phyloP scores from a whole-genome alignment of 1,140 invertebrate genomes.

The Panonychus citri region DNA sequence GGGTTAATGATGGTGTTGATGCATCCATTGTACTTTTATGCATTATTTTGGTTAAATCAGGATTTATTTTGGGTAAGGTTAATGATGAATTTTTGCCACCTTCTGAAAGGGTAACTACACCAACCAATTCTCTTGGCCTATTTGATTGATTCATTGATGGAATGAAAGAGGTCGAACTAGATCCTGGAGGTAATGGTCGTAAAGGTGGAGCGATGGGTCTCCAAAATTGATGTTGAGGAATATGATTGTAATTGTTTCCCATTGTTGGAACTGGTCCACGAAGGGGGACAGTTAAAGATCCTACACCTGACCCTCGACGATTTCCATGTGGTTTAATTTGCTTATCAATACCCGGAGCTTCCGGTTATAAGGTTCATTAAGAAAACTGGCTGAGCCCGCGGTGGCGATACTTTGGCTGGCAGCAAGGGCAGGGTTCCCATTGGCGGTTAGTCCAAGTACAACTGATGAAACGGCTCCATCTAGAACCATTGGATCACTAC shows the following conservation, averaged over 20 bases:
- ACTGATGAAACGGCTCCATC: slow-evolving; percentile 26
- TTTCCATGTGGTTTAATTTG: background rate
- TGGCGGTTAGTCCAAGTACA: slow-evolving; percentile 3
- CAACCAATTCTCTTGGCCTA: slow-evolving; percentile 23
- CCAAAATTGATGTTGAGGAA: slow-evolving; percentile 17
- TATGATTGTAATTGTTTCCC: background rate
- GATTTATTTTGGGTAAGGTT: background rate
- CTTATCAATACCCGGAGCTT: slow-evolving; percentile 44
- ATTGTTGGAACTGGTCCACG: slow-evolving; percentile 5
- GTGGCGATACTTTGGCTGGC: slow-evolving; percentile 4
- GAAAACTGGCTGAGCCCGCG: slow-evolving; percentile 11
- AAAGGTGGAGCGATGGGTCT: slow-evolving; percentile 6
- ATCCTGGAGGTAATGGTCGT: slow-evolving; percentile 10
- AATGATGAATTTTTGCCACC: background rate
- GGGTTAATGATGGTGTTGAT: too few relatives aligned
- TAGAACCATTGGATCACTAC: slow-evolving; percentile 70
- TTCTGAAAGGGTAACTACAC: slow-evolving; percentile 20
- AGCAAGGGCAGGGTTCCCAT: slow-evolving; percentile 21
- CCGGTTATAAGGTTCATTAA: slow-evolving; percentile 45
- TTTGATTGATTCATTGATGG: slow-evolving; percentile 4
- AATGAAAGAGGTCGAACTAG: background rate
- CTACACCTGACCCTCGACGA: slow-evolving; percentile 21
- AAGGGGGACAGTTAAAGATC: slow-evolving; percentile 22
- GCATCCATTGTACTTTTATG: background rate
- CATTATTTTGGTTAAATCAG: background rate